These are phyloP conservation scores for Parascotia fuliginaria DNA, from an alignment of 2,888 invertebrate genomes.

Conservation along the genomic window DNA sequence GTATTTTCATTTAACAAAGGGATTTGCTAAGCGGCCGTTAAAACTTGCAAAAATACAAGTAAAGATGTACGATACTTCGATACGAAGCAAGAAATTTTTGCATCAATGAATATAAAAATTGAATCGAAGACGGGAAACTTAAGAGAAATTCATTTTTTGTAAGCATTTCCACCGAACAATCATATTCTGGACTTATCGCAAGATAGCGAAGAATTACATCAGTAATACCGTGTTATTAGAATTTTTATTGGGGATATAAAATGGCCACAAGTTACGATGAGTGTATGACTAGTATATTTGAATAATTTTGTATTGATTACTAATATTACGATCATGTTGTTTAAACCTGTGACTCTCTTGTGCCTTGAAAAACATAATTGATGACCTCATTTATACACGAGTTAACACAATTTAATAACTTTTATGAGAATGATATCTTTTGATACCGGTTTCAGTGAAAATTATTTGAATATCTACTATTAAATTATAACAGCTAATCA, in stretches of 20 bases:
- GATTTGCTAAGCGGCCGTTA: slow-evolving; percentile 22
- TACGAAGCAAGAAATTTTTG: slow-evolving; percentile 50
- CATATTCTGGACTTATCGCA: slow-evolving; percentile 26
- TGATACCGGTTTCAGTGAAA: no score
- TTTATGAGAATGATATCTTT: no score
- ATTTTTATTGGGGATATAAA: slow-evolving; percentile 15
- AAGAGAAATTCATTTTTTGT: slow-evolving; percentile 31
- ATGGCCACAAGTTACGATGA: no score
- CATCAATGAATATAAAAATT: slow-evolving; percentile 60
- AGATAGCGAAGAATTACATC: slow-evolving; percentile 23
- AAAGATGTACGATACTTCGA: slow-evolving; percentile 27
- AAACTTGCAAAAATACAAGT: slow-evolving; percentile 35
- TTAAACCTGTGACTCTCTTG: no score
- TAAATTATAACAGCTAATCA: no score
- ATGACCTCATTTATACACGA: no score
- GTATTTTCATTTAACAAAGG: slow-evolving; percentile 24
- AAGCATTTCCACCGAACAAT: slow-evolving; percentile 14
- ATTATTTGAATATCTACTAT: no score
- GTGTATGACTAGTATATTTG: no score
- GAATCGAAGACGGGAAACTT: slow-evolving; percentile 42
- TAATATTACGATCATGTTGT: no score
- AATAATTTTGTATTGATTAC: no score
- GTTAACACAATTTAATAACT: no score
- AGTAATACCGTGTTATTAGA: slow-evolving; percentile 9
- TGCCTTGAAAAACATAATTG: no score